Base-by-base conservation (phyloP, 2,888 invertebrate genomes). In the Agonopterix arenella region DNA sequence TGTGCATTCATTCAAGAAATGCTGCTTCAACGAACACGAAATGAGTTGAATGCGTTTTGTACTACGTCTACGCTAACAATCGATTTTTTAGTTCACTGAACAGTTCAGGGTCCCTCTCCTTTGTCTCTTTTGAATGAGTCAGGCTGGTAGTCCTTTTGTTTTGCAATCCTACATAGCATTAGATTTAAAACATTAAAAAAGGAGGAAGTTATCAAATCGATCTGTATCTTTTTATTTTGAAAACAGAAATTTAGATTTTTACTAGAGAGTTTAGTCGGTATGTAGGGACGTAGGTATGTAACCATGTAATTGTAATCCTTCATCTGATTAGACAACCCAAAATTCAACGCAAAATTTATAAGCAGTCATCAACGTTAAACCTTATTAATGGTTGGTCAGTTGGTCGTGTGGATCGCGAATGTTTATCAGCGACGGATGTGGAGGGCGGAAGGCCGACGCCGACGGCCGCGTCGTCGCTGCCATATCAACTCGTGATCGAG, bases 341-440 rank as follows among this genome's bases (percentile, higher is more conserved):
- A 18, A 18, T 18, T 18, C 18, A 18, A 18, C 18, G 18, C 18
- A 18, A 18, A 18, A 18, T 18, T 18, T 18, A 18, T 18, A 18
- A 18, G 28, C 28, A 7, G 28, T 28, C 28, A 28, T 7, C 28
- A 28, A 28, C 28, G 28, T 28, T 28, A 28, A 28, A 28, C 28
- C 28, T 28, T 28, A 28, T 28, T 28, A 28, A 28, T 28, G 28
- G 52, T 55, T 52, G 59, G 55, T 54, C 59, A 59, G 55, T 58
- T 59, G 53, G 56, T 62, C 55, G 62, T n/a, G 28, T 40, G 67
- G 64, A 69, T 77, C 72, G 73, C 71, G 62, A 73, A 70, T 69
- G 70, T 56, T 82, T 84, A 83, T 85, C 84, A 66, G 55, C 58
- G 64, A 57, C 84, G 86, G 85, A 86, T 84, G 86, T 72, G 70